These are phyloP conservation scores for Zaprionus lineosus DNA, from an alignment of 2,888 invertebrate genomes.

Conservation along the genomic window DNA sequence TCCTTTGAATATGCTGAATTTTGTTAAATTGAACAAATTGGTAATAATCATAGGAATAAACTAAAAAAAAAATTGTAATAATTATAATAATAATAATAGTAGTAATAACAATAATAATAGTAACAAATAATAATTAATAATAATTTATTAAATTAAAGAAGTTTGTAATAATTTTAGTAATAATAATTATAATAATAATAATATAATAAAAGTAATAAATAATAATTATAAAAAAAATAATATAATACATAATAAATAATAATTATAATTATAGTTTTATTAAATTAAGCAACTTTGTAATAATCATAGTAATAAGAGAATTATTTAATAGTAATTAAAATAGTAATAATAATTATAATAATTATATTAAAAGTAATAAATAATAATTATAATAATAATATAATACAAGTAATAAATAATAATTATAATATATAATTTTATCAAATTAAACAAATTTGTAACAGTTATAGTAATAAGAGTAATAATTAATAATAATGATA, in stretches of 20 bases:
- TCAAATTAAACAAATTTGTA: neutral
- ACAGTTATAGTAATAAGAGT: neutral
- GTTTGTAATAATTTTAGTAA: too few species aligned
- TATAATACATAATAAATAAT: neutral
- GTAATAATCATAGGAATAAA: too few species aligned
- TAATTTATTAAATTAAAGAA: neutral
- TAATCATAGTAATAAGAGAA: neutral
- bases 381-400: neutral
- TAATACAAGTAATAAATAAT: neutral
- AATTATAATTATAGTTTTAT: neutral
- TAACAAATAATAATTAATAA: neutral
- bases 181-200: neutral
- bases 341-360: neutral
- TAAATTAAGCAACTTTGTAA: neutral
- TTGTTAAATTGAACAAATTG: too few species aligned
- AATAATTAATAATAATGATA: neutral
- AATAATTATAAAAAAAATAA: neutral
- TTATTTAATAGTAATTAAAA: neutral
- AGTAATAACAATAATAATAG: neutral
- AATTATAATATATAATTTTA: neutral
- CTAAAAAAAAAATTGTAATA: too few species aligned
- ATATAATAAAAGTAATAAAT: neutral
- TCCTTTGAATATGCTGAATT: too few species aligned
- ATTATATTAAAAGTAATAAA: neutral
- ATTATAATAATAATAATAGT: too few species aligned